Evolutionary conservation across 1,140 invertebrate genomes (phyloP), one percentile per base, ranked within the genome.

Genomic region (Lepidostoma basale): DNA sequence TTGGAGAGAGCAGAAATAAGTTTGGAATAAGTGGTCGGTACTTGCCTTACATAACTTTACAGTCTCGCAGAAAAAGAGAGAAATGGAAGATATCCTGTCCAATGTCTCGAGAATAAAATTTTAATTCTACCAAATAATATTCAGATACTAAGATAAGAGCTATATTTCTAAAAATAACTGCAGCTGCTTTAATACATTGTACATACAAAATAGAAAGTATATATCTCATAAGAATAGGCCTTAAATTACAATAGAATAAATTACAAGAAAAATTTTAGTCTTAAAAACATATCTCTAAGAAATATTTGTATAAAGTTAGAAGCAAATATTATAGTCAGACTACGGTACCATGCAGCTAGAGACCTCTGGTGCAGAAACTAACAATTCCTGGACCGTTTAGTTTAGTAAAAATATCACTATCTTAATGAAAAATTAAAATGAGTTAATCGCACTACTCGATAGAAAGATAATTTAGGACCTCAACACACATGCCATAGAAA

Each of bases 331-430:
- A n/a, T n/a, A n/a, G n/a, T n/a, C n/a, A n/a, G n/a, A n/a, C n/a
- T n/a, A n/a, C n/a, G n/a, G n/a, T n/a, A n/a, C 28, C 52, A 56
- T 56, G 52, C 52, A 56, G 18, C 52, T 56, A 56, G 16, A 20
- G 36, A 56, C n/a, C 52, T 56, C 25, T n/a, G 16, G 52, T 56
- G 52, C 52, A 14, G 52, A 56, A 56, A n/a, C 20, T 33, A 20
- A 9, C 3, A 30, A 54, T 52, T 30, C 26, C 14, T n/a, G n/a
- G n/a, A 33, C 45, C 45, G 45, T 56, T 36, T 56, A 16, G n/a
- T 30, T n/a, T n/a, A n/a, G n/a, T 16, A 56, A 3, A 28, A 56
- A 56, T 33, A 56, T 20, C 2, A 22, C 10, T 56, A 33, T 56
- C n/a, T 56, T 30, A n/a, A 30, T 56, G 36, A 30, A 54, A 54